These are phyloP conservation scores for Mastigias papua DNA, from an alignment of 30 jellyfish, hydroid and myxozoan genomes.

Conservation along the genomic window DNA sequence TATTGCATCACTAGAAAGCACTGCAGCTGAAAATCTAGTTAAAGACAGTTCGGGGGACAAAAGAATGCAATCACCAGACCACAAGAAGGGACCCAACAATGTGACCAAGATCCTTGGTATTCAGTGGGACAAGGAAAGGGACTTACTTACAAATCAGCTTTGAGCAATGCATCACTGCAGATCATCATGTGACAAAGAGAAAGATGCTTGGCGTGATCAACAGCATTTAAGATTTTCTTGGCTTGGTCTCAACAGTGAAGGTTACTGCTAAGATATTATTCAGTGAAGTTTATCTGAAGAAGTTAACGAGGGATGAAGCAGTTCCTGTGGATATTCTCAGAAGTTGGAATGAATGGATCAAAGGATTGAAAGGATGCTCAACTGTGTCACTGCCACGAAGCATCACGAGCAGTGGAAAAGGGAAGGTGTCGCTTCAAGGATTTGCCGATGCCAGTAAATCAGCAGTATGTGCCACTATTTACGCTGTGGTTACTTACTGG, in stretches of 20 bases:
- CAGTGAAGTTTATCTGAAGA: conserved; percentile 17
- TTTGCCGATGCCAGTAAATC: conserved; percentile 43
- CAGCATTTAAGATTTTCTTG: conserved; percentile 2
- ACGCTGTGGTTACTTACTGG: conserved; percentile 1
- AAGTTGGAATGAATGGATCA: conserved; percentile 18
- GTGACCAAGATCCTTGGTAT: conserved; percentile 60
- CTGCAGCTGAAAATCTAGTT: conserved; percentile 23
- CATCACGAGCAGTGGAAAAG: conserved; percentile 6
- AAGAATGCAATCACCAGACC: neutral
- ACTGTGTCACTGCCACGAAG: conserved; percentile 14
- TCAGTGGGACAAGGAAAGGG: conserved; percentile 40
- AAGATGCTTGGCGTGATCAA: conserved; percentile 2
- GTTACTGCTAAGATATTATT: conserved; percentile 14
- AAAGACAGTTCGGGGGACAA: neutral
- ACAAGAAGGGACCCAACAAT: neutral
- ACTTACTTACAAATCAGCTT: neutral
- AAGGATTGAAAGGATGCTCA: conserved; percentile 13
- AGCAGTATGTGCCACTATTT: conserved; percentile 31
- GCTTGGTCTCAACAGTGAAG: conserved; percentile 8
- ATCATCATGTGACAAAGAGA: conserved; percentile 5
- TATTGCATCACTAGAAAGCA: conserved; percentile 23
- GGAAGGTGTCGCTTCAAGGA: conserved; percentile 41
- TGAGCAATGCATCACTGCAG: neutral
- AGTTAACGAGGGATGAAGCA: conserved; percentile 13
- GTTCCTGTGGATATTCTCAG: conserved; percentile 5